Evolutionary conservation across 2,888 invertebrate genomes (phyloP).

Genomic region (Parapristionchus giblindavisi): DNA sequence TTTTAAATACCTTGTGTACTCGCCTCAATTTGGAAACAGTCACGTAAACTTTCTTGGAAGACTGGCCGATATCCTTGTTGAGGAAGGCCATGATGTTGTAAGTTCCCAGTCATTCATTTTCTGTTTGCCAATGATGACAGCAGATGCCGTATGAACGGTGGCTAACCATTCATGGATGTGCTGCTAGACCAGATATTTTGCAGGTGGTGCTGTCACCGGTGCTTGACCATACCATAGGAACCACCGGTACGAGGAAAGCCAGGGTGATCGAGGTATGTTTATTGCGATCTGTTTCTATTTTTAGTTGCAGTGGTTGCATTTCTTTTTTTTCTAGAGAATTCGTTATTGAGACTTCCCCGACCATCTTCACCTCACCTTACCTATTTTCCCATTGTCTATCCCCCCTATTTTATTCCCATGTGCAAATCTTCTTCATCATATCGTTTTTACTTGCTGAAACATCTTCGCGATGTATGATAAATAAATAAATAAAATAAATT

Average conservation of each 20-base stretch:
- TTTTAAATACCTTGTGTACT: slow-evolving; percentile 44
- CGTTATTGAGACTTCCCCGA: too few relatives aligned
- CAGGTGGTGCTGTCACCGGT: background rate
- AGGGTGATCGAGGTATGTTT: background rate
- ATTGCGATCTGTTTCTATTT: too few relatives aligned
- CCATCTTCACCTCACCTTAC: too few relatives aligned
- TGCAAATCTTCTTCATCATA: background rate
- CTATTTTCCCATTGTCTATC: too few relatives aligned
- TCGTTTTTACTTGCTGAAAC: background rate
- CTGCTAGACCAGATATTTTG: background rate
- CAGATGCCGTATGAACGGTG: background rate
- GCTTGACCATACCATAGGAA: background rate
- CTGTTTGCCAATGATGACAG: too few relatives aligned
- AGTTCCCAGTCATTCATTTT: too few relatives aligned
- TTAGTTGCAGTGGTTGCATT: too few relatives aligned
- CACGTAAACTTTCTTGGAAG: slow-evolving; percentile 47
- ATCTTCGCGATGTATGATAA: too few relatives aligned
- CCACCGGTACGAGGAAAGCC: slow-evolving; percentile 2
- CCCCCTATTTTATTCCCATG: too few relatives aligned
- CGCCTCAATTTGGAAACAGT: slow-evolving; percentile 48
- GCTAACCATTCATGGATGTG: background rate
- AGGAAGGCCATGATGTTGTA: slow-evolving; percentile 49
- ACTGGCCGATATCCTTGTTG: slow-evolving; percentile 46
- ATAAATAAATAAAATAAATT: too few relatives aligned
- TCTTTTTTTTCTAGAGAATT: slow-evolving; percentile 11